These are phyloP conservation scores for Phortica magna DNA, from an alignment of 2,888 invertebrate species.

Conservation along the genomic window DNA sequence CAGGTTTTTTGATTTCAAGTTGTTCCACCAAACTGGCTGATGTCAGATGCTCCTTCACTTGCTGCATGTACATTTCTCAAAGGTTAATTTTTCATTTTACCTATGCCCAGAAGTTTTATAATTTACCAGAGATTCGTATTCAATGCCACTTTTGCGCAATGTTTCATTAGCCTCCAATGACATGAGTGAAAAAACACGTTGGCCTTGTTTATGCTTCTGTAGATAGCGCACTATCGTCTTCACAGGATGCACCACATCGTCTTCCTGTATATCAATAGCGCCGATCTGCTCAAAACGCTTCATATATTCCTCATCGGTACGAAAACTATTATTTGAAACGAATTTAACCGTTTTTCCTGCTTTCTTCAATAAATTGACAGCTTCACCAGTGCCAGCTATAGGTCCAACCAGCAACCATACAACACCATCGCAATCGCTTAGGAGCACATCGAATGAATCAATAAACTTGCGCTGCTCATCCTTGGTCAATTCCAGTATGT, in stretches of 20 bases:
- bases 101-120: not conserved
- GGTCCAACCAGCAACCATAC: slow-evolving; percentile 75
- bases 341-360: slow-evolving; percentile 77
- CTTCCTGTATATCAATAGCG: slow-evolving; percentile 52
- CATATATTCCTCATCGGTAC: slow-evolving; percentile 69
- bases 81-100: not conserved
- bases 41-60: slow-evolving; percentile 62
- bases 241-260: slow-evolving; percentile 78
- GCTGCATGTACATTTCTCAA: slow-evolving; percentile 42
- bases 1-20: slow-evolving; percentile 57
- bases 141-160: slow-evolving; percentile 77
- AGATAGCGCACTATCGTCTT: slow-evolving; percentile 78
- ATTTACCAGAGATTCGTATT: slow-evolving; percentile 72
- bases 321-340: slow-evolving; percentile 78
- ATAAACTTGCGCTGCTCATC: slow-evolving; percentile 75
- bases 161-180: slow-evolving; percentile 69
- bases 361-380: slow-evolving; percentile 73
- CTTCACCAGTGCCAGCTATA: slow-evolving; percentile 75
- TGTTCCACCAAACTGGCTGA: slow-evolving; percentile 52
- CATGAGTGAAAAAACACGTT: slow-evolving; percentile 77
- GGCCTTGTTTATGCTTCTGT: slow-evolving; percentile 77
- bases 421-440: slow-evolving; percentile 82
- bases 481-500: slow-evolving; percentile 64
- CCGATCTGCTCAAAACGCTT: slow-evolving; percentile 65
- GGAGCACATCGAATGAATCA: slow-evolving; percentile 80